These are phyloP conservation scores for Platycercus adscitus DNA, from an alignment of 2,113 vertebrate genomes.

Conservation along the genomic window DNA sequence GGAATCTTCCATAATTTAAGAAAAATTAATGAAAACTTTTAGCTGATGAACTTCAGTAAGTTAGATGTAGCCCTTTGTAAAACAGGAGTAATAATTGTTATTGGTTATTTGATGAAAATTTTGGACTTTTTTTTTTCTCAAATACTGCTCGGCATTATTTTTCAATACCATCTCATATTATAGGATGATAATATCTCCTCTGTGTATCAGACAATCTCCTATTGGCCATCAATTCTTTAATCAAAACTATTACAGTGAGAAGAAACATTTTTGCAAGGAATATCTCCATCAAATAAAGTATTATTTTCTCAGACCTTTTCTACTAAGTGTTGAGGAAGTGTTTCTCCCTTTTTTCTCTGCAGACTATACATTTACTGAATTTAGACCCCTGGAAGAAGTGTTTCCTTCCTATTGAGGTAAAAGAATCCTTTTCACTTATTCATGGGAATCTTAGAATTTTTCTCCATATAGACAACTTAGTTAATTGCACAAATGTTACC, in stretches of 20 bases:
- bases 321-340: not conserved
- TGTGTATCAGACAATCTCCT: not conserved
- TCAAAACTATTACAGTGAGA: not conserved
- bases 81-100: not conserved
- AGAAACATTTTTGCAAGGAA: not conserved
- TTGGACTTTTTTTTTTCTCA: not conserved
- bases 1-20: not conserved
- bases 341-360: not conserved
- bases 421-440: not conserved
- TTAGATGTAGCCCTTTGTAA: not conserved
- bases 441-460: not conserved
- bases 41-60: not conserved
- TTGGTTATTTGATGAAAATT: not conserved
- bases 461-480: not conserved
- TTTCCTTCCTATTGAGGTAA: not conserved
- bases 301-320: not conserved
- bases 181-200: not conserved
- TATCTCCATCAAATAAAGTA: not conserved
- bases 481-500: not conserved
- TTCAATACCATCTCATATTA: not conserved
- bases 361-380: not conserved
- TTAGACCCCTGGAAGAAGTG: not conserved
- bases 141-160: not conserved
- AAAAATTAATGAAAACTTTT: not conserved
- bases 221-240: not conserved